phyloP scores from a whole-genome alignment of 1,140 invertebrate species.

The Drosophila micromelanica region DNA sequence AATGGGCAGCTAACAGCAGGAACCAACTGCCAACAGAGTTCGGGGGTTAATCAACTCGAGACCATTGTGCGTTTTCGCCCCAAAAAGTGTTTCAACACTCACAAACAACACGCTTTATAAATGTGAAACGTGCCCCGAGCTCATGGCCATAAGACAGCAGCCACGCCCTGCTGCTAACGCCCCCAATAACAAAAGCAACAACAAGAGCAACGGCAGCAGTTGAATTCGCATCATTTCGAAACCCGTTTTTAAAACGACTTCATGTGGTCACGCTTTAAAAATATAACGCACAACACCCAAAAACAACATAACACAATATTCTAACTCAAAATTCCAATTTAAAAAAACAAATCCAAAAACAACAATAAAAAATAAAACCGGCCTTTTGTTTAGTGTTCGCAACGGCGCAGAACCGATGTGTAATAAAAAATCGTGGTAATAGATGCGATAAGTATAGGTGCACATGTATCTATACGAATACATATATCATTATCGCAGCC shows the following conservation, averaged over 20 bases:
- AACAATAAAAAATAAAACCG: slow-evolving; percentile 15
- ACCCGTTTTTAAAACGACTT: slow-evolving; percentile 41
- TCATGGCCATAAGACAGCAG: slow-evolving; percentile 4
- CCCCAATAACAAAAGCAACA: slow-evolving; percentile 13
- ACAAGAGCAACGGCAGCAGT: slow-evolving; percentile 14
- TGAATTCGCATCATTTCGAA: slow-evolving; percentile 47
- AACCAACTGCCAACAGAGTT: slow-evolving; percentile 12
- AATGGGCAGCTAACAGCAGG: not conserved
- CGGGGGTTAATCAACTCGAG: slow-evolving; percentile 41
- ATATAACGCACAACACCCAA: slow-evolving; percentile 45
- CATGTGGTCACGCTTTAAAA: slow-evolving; percentile 79
- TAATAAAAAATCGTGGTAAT: slow-evolving; percentile 50
- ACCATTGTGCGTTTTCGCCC: not conserved
- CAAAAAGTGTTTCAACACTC: slow-evolving; percentile 17
- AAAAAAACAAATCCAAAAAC: slow-evolving; percentile 15
- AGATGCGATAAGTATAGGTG: slow-evolving; percentile 31
- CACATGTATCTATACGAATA: slow-evolving; percentile 2
- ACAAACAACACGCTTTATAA: not conserved
- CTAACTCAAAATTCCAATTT: slow-evolving; percentile 46
- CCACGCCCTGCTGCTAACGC: slow-evolving; percentile 21
- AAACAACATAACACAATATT: slow-evolving; percentile 44
- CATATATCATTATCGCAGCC: slow-evolving; percentile 56
- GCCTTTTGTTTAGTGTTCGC: slow-evolving; percentile 16
- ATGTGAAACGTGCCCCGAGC: slow-evolving; percentile 20
- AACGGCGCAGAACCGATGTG: slow-evolving; percentile 58